Conservation (phyloP, 2,113 vertebrate species). For the Delphinus delphis region DNA sequence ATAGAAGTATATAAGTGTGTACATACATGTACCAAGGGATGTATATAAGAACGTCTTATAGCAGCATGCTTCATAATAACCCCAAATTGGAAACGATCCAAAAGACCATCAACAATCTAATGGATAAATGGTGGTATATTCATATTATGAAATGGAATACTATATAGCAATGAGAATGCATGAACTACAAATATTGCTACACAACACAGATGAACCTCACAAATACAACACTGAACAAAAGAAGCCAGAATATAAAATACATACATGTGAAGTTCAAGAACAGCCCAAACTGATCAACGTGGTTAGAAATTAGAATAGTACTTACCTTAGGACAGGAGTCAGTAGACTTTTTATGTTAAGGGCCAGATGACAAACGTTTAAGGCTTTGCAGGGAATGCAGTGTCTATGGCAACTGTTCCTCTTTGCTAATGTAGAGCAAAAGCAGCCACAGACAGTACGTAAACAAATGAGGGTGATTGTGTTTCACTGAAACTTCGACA, state of each 20-base stretch:
- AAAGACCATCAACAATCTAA: background rate
- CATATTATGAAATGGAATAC: background rate
- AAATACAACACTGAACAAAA: background rate
- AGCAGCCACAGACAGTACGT: background rate
- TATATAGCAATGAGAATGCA: background rate
- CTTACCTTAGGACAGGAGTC: background rate
- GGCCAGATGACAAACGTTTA: background rate
- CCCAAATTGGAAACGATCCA: background rate
- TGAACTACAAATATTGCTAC: background rate
- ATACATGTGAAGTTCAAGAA: background rate
- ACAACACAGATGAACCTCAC: background rate
- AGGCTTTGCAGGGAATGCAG: background rate
- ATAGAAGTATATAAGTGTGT: background rate
- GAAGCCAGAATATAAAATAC: background rate
- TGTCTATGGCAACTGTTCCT: background rate
- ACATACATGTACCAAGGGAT: background rate
- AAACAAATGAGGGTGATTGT: background rate
- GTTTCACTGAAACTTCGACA: background rate
- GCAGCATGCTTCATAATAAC: background rate
- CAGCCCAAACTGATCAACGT: background rate
- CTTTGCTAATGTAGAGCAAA: background rate
- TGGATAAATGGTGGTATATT: background rate
- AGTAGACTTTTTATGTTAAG: background rate
- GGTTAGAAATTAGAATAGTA: background rate
- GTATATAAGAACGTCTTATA: background rate